Conservation (phyloP, 1,140 invertebrate species). For the Trinorchestia longiramus region DNA sequence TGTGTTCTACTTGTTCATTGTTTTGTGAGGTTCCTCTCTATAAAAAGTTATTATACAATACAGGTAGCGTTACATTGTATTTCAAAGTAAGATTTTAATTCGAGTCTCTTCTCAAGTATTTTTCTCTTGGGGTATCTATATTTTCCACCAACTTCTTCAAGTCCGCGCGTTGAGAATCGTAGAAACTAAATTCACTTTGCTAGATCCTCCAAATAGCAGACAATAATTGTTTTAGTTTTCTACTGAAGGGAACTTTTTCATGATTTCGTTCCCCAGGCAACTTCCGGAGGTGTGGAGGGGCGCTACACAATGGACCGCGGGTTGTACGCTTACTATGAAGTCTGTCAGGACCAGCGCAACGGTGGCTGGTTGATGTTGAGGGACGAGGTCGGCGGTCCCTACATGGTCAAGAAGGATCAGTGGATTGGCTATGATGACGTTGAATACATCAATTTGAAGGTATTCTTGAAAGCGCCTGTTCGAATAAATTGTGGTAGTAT, state of each 20-base stretch:
- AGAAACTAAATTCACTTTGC: background rate
- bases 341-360: slow-evolving; percentile 79
- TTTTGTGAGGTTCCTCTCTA: too few species aligned
- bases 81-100: background rate
- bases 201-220: background rate
- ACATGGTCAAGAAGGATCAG: slow-evolving; percentile 80
- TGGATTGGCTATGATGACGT: slow-evolving; percentile 88
- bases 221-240: too few species aligned
- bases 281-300: slow-evolving; percentile 67
- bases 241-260: background rate
- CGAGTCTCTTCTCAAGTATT: background rate
- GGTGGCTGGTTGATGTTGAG: slow-evolving; percentile 75
- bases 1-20: too few species aligned
- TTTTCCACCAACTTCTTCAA: background rate
- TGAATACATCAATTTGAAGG: slow-evolving; percentile 78
- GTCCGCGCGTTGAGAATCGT: background rate
- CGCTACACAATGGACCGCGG: slow-evolving; percentile 74
- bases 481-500: background rate
- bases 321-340: slow-evolving; percentile 74
- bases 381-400: slow-evolving; percentile 80
- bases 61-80: too few species aligned
- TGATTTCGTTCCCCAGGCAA: slow-evolving; percentile 45
- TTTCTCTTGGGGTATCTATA: too few species aligned
- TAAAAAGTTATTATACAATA: too few species aligned
- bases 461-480: slow-evolving; percentile 65